Evolutionary conservation across 2,797 vertebrate species (phyloP).

Genomic region (Selene dorsalis): DNA sequence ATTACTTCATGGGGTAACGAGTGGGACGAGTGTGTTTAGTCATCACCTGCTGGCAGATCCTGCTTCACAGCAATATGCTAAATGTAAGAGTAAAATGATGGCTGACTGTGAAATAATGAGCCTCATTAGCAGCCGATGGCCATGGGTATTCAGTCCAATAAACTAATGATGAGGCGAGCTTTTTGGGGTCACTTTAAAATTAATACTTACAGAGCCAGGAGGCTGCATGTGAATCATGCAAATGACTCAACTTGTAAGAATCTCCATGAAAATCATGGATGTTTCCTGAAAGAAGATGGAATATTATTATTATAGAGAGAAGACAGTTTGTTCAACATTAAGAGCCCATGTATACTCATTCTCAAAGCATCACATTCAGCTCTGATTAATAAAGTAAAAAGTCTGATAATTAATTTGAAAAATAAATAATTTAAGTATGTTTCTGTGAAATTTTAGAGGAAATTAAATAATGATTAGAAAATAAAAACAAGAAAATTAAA

Average conservation of each 20-base stretch:
- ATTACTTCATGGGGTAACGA: constrained; percentile 47
- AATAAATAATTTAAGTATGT: no score
- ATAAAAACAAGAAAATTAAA: no score
- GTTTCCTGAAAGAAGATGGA: background rate
- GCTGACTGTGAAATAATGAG: constrained; percentile 59
- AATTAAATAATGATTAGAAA: no score
- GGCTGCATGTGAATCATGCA: constrained; percentile 28
- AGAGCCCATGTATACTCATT: background rate
- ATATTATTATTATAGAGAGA: background rate
- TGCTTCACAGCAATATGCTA: constrained; percentile 50
- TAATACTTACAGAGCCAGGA: constrained; percentile 32
- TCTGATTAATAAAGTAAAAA: no score
- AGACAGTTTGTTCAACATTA: background rate
- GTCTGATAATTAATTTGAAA: no score
- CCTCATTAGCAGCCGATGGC: constrained; percentile 55
- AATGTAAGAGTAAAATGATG: constrained; percentile 54
- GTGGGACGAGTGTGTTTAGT: constrained; percentile 37
- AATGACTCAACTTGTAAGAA: constrained; percentile 13
- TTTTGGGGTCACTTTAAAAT: constrained; percentile 38
- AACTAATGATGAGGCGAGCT: constrained; percentile 40
- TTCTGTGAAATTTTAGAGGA: no score
- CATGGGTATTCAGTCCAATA: constrained; percentile 21
- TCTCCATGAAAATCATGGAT: background rate
- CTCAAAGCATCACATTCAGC: background rate
- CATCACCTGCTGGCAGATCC: constrained; percentile 56